Percentiles rank a stretch among this genome's conserved stretches.
phyloP scores from a whole-genome alignment of 2,888 invertebrate genomes.

The Plebejus melissa region DNA sequence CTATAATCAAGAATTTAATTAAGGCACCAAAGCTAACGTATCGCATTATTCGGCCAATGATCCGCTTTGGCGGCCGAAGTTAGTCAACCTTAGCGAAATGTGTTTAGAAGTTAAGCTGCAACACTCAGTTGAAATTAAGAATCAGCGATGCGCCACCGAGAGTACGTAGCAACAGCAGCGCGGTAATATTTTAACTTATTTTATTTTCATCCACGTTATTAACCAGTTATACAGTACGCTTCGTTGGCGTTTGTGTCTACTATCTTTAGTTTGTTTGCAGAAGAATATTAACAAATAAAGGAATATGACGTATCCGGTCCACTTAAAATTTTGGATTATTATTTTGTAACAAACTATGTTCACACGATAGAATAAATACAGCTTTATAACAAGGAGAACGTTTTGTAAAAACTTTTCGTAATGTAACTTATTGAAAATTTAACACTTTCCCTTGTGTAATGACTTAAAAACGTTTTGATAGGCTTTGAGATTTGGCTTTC shows the following conservation, averaged over 20 bases:
- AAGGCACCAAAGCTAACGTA: conserved; percentile 27
- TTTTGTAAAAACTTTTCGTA: too few species aligned
- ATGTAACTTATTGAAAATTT: background rate
- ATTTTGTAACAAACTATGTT: background rate
- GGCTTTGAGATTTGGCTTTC: background rate
- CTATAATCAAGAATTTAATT: conserved; percentile 28
- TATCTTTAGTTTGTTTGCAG: background rate
- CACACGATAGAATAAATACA: too few species aligned
- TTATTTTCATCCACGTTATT: conserved; percentile 19
- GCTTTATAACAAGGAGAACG: too few species aligned
- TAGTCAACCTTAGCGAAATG: conserved; percentile 25
- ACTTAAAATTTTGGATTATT: background rate
- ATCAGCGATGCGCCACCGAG: conserved; percentile 25
- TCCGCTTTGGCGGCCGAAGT: conserved; percentile 27
- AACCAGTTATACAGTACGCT: conserved; percentile 19
- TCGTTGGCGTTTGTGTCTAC: conserved; percentile 1
- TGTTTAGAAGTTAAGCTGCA: conserved; percentile 26
- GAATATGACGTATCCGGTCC: background rate
- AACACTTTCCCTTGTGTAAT: background rate
- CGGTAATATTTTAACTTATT: conserved; percentile 15
- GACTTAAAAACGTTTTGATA: background rate
- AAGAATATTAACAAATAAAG: background rate
- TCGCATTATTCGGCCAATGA: conserved; percentile 28
- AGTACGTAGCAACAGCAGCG: conserved; percentile 11
- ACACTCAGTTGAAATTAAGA: conserved; percentile 26